These are phyloP conservation scores for Diadema setosum DNA, from an alignment of 35 echinoderm and acorn worm species.

Conservation along the genomic window DNA sequence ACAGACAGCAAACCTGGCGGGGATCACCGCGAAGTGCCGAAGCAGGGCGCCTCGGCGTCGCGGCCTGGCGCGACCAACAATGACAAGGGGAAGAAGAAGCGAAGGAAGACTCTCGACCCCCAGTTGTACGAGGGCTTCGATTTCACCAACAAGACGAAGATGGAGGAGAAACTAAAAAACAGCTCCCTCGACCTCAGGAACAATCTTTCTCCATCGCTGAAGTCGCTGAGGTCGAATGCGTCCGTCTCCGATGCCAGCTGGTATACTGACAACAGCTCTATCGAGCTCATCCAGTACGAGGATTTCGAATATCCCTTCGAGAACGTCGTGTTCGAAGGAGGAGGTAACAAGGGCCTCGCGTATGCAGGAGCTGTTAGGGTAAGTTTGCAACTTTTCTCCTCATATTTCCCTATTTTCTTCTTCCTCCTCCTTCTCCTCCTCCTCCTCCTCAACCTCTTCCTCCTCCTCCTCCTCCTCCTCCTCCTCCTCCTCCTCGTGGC, in stretches of 20 bases:
- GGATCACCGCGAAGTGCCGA: too few relatives aligned
- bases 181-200: neutral
- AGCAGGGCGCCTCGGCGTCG: too few relatives aligned
- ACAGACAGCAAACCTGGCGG: too few relatives aligned
- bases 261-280: slow-evolving; percentile 51
- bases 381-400: neutral
- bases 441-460: too few relatives aligned
- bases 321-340: slow-evolving; percentile 95
- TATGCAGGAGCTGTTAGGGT: slow-evolving; percentile 83
- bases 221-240: slow-evolving; percentile 33
- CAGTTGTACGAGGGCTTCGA: neutral
- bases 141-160: too few relatives aligned
- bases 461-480: too few relatives aligned
- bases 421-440: too few relatives aligned
- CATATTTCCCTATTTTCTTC: neutral
- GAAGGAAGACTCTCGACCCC: neutral
- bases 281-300: slow-evolving; percentile 40
- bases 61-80: too few relatives aligned
- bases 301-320: slow-evolving; percentile 91
- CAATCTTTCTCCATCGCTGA: neutral
- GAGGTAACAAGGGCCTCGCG: slow-evolving; percentile 79
- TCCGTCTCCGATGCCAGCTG: slow-evolving; percentile 5
- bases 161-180: neutral
- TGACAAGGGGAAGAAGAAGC: neutral
- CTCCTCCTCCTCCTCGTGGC: too few relatives aligned